Conservation (phyloP, 1,140 invertebrate species). For the Dreissena polymorpha region DNA sequence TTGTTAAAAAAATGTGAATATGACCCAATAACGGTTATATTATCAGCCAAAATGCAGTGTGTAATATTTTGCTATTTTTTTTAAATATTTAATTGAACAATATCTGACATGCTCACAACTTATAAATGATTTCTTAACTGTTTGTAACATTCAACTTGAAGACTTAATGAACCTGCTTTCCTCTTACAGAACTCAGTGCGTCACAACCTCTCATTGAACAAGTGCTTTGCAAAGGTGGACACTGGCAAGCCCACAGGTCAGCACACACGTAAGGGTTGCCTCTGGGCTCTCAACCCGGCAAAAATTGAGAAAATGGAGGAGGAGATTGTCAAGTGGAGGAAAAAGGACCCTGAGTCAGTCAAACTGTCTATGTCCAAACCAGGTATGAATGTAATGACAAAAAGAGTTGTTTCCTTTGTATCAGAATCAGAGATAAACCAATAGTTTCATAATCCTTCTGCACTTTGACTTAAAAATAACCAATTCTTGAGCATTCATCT, state of each 20-base stretch:
- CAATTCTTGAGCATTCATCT: too few species aligned
- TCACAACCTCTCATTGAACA: constrained; percentile 97
- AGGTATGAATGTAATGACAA: constrained; percentile 79
- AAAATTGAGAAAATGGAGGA: constrained; percentile 98
- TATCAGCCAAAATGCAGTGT: too few species aligned
- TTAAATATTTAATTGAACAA: too few species aligned
- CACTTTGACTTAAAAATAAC: too few species aligned
- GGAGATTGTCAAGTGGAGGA: constrained; percentile 97
- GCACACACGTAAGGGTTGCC: constrained; percentile 85
- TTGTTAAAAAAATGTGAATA: too few species aligned
- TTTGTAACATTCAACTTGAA: not conserved
- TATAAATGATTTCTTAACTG: constrained; percentile 18
- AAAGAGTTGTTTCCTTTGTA: not conserved
- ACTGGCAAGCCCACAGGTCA: constrained; percentile 82
- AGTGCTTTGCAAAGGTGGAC: constrained; percentile 99
- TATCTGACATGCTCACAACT: too few species aligned
- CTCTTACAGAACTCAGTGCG: constrained; percentile 90
- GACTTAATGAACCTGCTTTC: too few species aligned
- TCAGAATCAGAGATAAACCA: too few species aligned
- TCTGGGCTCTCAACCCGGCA: constrained; percentile 97
- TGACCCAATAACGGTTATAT: too few species aligned
- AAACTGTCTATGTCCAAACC: constrained; percentile 95
- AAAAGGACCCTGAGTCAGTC: constrained; percentile 90
- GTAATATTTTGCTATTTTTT: too few species aligned
- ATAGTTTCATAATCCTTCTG: too few species aligned